Evolutionary conservation across 2,113 vertebrate genomes (phyloP).

Genomic region (Chloebia gouldiae): DNA sequence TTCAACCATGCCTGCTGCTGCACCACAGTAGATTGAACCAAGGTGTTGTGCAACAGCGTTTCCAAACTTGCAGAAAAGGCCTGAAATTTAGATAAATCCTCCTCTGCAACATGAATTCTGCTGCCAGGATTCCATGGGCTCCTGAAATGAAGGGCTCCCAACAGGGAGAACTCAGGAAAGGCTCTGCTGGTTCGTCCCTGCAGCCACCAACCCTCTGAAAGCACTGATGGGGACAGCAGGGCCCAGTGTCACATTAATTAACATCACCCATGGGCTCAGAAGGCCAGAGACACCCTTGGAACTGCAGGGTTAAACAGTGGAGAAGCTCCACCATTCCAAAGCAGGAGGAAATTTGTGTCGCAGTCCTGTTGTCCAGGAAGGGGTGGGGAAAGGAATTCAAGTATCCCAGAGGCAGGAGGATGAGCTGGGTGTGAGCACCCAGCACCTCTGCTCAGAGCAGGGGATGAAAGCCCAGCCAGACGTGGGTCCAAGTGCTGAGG

Average conservation of each 20-base stretch:
- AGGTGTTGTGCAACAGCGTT: not conserved
- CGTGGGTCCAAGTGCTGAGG: accelerated
- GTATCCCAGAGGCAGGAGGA: not conserved
- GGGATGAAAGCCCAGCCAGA: not conserved
- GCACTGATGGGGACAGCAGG: not conserved
- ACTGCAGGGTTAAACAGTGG: not conserved
- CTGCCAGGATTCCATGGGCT: accelerated
- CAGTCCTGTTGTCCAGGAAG: not conserved
- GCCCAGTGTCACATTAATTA: no score
- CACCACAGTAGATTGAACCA: not conserved
- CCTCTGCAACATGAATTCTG: not conserved
- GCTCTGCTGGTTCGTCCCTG: not conserved
- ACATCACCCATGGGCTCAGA: accelerated
- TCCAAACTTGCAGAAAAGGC: not conserved
- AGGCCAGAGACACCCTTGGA: not conserved
- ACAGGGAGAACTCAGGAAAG: accelerated
- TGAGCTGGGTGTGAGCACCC: not conserved
- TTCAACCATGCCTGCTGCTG: not conserved
- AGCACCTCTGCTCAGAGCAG: not conserved
- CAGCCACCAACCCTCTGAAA: not conserved
- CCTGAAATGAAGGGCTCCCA: not conserved
- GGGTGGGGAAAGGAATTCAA: not conserved
- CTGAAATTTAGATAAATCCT: not conserved
- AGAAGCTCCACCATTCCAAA: not conserved
- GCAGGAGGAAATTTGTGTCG: not conserved